Conservation (phyloP, 1,140 invertebrate species). For the Asbolus verrucosus region DNA sequence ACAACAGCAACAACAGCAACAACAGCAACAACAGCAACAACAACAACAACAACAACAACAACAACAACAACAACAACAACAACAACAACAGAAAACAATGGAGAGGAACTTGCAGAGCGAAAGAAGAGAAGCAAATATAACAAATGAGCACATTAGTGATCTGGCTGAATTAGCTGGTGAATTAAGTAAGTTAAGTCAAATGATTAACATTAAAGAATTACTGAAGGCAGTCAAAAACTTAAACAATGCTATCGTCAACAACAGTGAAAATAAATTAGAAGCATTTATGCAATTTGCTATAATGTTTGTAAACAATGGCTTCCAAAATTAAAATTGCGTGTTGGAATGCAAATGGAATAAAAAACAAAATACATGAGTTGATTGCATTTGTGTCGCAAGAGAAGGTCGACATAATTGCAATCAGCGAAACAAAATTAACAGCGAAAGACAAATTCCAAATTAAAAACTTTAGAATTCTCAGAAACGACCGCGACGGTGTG, state of each 20-base stretch:
- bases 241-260: neutral
- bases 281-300: neutral
- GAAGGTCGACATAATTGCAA: neutral
- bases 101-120: too few relatives aligned
- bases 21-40: slow-evolving; percentile 3
- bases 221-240: neutral
- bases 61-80: too few relatives aligned
- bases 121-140: too few relatives aligned
- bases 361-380: neutral
- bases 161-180: neutral
- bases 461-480: neutral
- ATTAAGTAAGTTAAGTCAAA: slow-evolving; percentile 7
- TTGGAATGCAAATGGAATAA: slow-evolving; percentile 29
- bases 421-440: slow-evolving; percentile 18
- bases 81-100: too few relatives aligned
- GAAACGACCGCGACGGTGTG: neutral
- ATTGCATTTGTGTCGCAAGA: neutral
- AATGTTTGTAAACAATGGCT: neutral
- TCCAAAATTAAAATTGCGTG: slow-evolving; percentile 17
- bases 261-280: neutral
- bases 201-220: slow-evolving; percentile 17
- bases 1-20: neutral
- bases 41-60: too few relatives aligned
- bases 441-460: neutral
- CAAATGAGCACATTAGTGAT: too few relatives aligned